A percentile compares a stretch with the other conserved stretches of the same genome.
phyloP scores from a whole-genome alignment of 2,888 invertebrate species.

The Euplexia lucipara region DNA sequence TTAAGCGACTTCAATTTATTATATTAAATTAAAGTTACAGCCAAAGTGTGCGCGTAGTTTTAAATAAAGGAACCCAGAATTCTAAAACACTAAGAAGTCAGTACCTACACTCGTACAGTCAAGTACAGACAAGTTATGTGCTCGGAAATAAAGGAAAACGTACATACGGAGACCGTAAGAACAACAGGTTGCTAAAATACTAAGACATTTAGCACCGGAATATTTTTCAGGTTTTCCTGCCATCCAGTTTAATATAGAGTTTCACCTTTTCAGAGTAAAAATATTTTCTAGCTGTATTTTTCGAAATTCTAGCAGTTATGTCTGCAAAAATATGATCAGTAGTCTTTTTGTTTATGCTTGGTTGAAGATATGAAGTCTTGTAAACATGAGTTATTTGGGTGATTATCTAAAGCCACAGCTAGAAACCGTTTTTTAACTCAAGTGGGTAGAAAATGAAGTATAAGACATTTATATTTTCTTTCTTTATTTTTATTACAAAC shows the following conservation, averaged over 20 bases:
- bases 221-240: background rate
- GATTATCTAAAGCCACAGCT: background rate
- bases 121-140: slow-evolving; percentile 4
- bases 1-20: no score
- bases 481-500: background rate
- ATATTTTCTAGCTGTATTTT: slow-evolving; percentile 3
- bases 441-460: background rate
- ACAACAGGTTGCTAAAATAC: slow-evolving; percentile 35
- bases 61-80: background rate
- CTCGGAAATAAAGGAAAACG: slow-evolving; percentile 27
- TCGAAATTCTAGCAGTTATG: background rate
- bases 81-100: slow-evolving; percentile 2
- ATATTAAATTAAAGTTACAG: no score
- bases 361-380: background rate
- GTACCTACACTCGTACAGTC: slow-evolving; percentile 3
- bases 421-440: background rate
- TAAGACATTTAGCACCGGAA: background rate
- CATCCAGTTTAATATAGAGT: background rate
- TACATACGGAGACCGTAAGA: background rate
- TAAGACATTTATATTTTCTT: background rate
- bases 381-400: background rate
- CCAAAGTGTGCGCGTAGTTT: no score
- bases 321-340: background rate
- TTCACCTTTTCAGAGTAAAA: slow-evolving; percentile 6
- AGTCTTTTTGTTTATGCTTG: background rate